Evolutionary conservation across 1,140 invertebrate species (phyloP), one percentile per base, ranked within the genome.

Genomic region (Theocolax elegans): DNA sequence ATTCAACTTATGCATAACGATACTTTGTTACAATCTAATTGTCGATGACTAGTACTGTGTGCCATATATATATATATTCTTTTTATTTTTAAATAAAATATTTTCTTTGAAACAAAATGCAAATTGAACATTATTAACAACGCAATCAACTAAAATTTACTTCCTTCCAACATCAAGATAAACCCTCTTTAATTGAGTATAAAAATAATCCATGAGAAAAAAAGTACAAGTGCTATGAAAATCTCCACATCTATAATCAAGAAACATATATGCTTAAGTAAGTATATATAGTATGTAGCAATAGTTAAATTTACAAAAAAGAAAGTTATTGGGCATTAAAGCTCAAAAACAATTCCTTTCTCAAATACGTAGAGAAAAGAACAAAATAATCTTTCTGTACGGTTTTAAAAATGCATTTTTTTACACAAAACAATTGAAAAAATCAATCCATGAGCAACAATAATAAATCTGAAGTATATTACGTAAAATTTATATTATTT

Each of bases 1-100:
- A 53, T 63, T 64, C 42, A 44, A 27, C 44, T 70, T 70, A 56
- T 56, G 29, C 46, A 56, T 48, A 70, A 64, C 27, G 40, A 17
- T 63, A 69, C 31, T 64, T 59, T 49, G 42, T 54, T 51, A 69
- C 21, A 27, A 71, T 64, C 49, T 71, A 71, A 71, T 71, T 71
- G 58, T 35, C 29, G 21, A 48, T 71, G 68, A 71, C 68, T 71
- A 71, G 68, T 65, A 71, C 29, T 65, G 42, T 65, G 53, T 67
- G 65, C 54, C 60, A 65, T 65, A 59, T 21, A 25, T 6, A 51
- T n/a, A n/a, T 44, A 27, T 44, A 48, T 6, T 48, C 27, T 31
- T 17, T 25, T 60, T 40, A 44, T 60, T 31, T 40, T 66, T 29
- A 44, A 42, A 58, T 25, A 25, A 42, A 35, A 25, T 54, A 56